Evolutionary conservation across 1,140 invertebrate genomes (phyloP), one percentile per base, ranked within the genome.

Genomic region (Ephestia elutella): DNA sequence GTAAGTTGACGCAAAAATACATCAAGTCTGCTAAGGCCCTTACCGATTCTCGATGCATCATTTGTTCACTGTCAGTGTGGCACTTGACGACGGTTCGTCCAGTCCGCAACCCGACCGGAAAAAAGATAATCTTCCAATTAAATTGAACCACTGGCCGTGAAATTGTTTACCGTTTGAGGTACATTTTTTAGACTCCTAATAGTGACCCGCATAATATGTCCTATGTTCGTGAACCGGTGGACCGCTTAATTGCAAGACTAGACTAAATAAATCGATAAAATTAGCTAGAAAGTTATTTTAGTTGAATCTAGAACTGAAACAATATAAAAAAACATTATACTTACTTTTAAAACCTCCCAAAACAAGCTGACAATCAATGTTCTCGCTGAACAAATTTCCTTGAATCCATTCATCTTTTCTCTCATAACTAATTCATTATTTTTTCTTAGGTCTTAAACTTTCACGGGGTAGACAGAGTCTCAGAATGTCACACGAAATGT

Each of bases 91-190:
- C 73, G 82, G 81, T 86, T 60, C 62, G 58, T 57, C 61, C 48
- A 50, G 13, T 28, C 18, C 48, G 50, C 64, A 62, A 54, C 50
- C 56, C 70, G 73, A 66, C 60, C 69, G 73, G 65, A 78, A 80
- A 78, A 82, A 86, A 82, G 79, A 81, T 82, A 82, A 83, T 81
- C 72, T 66, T 55, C 74, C 83, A 86, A 86, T 86, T 86, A 84
- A 81, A 82, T 82, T 73, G 71, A 84, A 76, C 68, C 73, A 80
- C 78, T 79, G 64, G 56, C 79, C 83, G 81, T 84, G 71, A 86
- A 86, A 86, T 86, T 86, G 80, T 81, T 82, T 82, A 83, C 72
- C 75, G 68, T 80, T 80, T 72, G 66, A 80, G 76, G 79, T 44
- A 74, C 68, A 68, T 59, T 69, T 66, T 68, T 68, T 56, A 64